These are phyloP conservation scores for Drosophila anomelani DNA, from an alignment of 2,888 invertebrate species.

Conservation along the genomic window DNA sequence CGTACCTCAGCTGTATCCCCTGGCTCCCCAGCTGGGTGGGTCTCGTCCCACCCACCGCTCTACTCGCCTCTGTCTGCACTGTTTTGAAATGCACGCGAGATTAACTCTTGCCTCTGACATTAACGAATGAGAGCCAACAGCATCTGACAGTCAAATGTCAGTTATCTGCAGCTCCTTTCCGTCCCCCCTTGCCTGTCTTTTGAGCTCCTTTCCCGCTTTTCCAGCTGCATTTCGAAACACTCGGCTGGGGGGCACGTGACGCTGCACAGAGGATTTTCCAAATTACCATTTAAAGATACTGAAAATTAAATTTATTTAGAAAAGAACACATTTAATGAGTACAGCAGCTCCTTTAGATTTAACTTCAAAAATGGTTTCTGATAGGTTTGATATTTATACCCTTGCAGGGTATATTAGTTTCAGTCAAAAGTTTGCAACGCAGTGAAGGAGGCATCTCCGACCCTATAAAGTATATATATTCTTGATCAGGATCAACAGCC, in stretches of 20 bases:
- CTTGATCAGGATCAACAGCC: too few species aligned
- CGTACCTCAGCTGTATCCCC: constrained; percentile 55
- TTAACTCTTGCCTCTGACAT: constrained; percentile 79
- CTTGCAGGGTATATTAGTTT: too few species aligned
- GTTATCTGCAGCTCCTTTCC: constrained; percentile 72
- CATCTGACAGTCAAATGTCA: constrained; percentile 81
- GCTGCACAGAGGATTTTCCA: background rate
- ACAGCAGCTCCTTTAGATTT: accelerated
- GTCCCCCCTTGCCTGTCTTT: constrained; percentile 4
- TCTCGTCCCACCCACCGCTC: constrained; percentile 6
- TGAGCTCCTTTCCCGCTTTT: background rate
- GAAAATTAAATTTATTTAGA: background rate
- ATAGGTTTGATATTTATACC: background rate
- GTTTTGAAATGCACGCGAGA: constrained; percentile 79
- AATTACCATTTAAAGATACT: background rate
- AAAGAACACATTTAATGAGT: background rate
- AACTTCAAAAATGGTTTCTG: background rate
- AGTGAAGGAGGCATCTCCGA: too few species aligned
- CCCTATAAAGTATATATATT: too few species aligned
- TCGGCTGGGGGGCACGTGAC: background rate
- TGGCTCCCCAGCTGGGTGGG: background rate
- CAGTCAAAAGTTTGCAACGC: too few species aligned
- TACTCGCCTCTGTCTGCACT: constrained; percentile 36
- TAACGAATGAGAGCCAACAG: constrained; percentile 80
- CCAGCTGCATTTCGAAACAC: background rate